Base-by-base conservation (phyloP, 1,140 invertebrate genomes). In the Neodiprion pinetum region DNA sequence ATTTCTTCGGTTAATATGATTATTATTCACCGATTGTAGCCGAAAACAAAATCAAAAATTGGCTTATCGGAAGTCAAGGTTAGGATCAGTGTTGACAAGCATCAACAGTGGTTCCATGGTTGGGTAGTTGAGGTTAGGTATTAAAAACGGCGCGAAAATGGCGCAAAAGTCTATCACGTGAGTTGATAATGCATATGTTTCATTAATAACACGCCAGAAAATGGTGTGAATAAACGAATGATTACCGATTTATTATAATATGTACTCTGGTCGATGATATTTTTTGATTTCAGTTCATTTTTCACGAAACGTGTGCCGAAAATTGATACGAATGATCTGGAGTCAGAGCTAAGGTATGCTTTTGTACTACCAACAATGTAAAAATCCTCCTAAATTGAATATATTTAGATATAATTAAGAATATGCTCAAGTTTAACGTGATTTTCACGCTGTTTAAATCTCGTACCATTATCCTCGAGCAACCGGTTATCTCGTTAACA, bases 111-210 rank as follows among this genome's bases (percentile, higher is more conserved):
- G 74, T 48, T 75, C 61, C 67, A 21, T 78, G 76, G 66, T 71
- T 53, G 65, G 70, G 47, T 65, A 8, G 12, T 70, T 23, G 17
- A 61, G 17, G 7, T 4, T 73, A 73, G 10, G 47, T 75, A 75
- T 78, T 75, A 77, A 48, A 79, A 79, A 77, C 12, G 67, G 71
- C 61, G 71, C 23, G 65, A 79, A 77, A 79, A 85, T 85, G 83
- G 74, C 82, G 48, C 83, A 85, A 48, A 81, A 82, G 53, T 81
- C 78, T 65, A 84, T 85, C 81, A 83, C 80, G 83, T 84, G 73
- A 80, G 80, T 81, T 70, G 48, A 47, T 21, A 53, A 4, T 72
- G 21, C 17, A 21, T 21, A 21, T 21, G 17, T 21, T 21, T 21
- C 17, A 21, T 21, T 21, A 21, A 21, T 21, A 21, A 21, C 0